Percentiles rank a stretch among this genome's conserved stretches.
These are phyloP conservation scores for Iselma pallidipennis DNA, from an alignment of 2,888 invertebrate species.

Conservation along the genomic window DNA sequence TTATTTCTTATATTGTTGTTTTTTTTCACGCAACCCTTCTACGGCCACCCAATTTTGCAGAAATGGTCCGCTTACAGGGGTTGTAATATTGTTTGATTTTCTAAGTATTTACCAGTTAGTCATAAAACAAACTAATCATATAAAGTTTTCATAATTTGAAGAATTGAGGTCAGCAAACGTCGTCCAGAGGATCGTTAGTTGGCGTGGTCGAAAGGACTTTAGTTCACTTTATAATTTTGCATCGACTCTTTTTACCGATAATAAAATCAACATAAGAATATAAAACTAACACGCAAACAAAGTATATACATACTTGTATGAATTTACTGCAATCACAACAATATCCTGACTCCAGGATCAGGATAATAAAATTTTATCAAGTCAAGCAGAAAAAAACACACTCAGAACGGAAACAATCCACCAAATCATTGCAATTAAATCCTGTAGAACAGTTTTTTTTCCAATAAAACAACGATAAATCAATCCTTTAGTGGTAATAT, in stretches of 20 bases:
- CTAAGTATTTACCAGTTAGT: no score
- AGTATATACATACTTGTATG: background rate
- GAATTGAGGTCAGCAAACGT: conserved; percentile 24
- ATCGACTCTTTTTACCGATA: conserved; percentile 20
- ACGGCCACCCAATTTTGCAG: no score
- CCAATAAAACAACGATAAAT: conserved; percentile 3
- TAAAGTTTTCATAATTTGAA: background rate
- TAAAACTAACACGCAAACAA: conserved; percentile 17
- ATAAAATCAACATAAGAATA: conserved; percentile 3
- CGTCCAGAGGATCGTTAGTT: conserved; percentile 19
- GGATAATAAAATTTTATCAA: background rate
- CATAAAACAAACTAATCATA: background rate
- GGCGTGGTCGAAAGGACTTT: conserved; percentile 22
- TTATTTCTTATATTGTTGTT: no score
- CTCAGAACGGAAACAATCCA: background rate
- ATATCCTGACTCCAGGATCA: background rate
- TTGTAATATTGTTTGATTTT: no score
- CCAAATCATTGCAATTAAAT: no score
- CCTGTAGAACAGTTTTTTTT: no score
- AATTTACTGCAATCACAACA: background rate
- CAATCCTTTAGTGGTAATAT: conserved; percentile 6
- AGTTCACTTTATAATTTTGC: conserved; percentile 23
- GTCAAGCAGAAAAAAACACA: background rate
- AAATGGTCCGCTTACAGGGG: no score
- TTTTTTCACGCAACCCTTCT: no score